Evolutionary conservation across 2,888 invertebrate species (phyloP).

Genomic region (Onchidella celtica): DNA sequence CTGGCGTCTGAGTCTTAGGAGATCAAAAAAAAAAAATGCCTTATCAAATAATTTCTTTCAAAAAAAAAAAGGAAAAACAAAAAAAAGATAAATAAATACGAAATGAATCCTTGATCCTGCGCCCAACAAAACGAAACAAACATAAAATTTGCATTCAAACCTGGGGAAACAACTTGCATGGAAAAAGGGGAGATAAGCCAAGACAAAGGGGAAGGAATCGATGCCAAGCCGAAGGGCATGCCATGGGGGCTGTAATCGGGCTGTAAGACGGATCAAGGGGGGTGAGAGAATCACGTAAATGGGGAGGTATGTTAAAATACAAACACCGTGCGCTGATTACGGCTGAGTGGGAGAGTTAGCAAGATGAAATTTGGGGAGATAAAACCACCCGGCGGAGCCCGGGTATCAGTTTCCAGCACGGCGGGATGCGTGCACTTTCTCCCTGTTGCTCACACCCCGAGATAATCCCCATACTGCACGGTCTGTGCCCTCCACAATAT

Average conservation of each 20-base stretch:
- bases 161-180: not conserved
- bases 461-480: too few species aligned
- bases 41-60: not conserved
- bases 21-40: not conserved
- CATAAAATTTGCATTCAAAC: not conserved
- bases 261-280: not conserved
- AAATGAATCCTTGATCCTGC: too few species aligned
- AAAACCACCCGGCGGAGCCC: not conserved
- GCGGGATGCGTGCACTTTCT: not conserved
- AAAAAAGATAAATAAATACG: not conserved
- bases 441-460: not conserved
- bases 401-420: not conserved
- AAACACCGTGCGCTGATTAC: not conserved
- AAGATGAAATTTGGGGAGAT: not conserved
- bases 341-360: not conserved
- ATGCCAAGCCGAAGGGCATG: conserved; percentile 6
- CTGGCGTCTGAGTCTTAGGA: too few species aligned
- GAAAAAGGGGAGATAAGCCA: not conserved
- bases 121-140: too few species aligned
- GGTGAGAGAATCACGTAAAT: not conserved
- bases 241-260: not conserved
- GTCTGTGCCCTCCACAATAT: too few species aligned
- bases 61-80: not conserved
- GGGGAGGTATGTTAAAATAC: not conserved
- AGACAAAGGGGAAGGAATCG: not conserved